These are phyloP conservation scores for Molossus alvarezi DNA, from an alignment of 2,797 vertebrate genomes.

Conservation along the genomic window DNA sequence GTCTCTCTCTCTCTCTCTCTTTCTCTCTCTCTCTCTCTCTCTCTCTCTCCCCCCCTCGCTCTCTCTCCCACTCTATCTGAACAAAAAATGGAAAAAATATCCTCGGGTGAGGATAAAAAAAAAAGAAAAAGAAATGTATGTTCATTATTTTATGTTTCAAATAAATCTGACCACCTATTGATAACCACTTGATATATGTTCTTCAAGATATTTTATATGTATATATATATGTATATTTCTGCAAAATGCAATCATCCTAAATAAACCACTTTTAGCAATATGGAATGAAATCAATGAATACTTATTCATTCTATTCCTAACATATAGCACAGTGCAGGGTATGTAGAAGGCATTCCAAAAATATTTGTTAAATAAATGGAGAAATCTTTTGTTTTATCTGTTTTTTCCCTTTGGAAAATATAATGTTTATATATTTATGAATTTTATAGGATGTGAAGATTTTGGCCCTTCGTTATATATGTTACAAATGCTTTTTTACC, in stretches of 20 bases:
- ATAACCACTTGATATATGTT: conserved; percentile 30
- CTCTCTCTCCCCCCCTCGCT: no score
- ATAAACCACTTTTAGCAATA: conserved; percentile 33
- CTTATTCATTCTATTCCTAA: conserved; percentile 16
- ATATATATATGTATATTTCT: not conserved
- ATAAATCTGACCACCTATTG: not conserved
- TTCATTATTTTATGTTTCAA: conserved; percentile 56
- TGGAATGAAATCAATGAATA: conserved; percentile 22
- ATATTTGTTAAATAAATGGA: not conserved
- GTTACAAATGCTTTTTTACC: not conserved
- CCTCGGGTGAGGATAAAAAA: no score
- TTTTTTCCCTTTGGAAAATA: not conserved
- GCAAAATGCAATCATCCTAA: conserved; percentile 31
- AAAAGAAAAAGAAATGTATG: not conserved
- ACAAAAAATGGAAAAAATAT: no score
- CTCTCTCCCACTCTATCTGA: no score
- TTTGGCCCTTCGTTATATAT: not conserved
- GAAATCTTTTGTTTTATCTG: not conserved
- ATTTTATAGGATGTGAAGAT: not conserved
- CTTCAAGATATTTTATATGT: not conserved
- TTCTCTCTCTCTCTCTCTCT: no score
- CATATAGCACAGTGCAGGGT: not conserved
- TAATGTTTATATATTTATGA: not conserved
- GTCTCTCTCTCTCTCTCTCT: no score
- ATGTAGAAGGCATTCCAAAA: not conserved